Percentiles rank a stretch among this genome's conserved stretches.
Evolutionary conservation across 2,888 invertebrate genomes (phyloP).

Genomic region (Oligia latruncula): DNA sequence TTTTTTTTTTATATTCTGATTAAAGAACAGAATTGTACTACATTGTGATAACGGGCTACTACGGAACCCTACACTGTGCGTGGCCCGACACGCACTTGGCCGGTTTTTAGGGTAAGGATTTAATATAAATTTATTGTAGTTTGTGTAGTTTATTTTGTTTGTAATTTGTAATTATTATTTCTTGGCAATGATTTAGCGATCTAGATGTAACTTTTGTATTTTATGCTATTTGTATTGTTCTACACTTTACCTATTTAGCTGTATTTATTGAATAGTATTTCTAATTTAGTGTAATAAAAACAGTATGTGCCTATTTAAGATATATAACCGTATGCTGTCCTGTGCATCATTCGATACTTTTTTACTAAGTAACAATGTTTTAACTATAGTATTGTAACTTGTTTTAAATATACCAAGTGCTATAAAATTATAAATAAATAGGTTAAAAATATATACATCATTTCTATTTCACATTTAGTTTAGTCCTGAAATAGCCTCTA

Average conservation of each 20-base stretch:
- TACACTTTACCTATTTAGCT: constrained; percentile 21
- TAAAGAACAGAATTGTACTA: too few relatives aligned
- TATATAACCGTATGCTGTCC: constrained; percentile 21
- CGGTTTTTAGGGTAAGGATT: constrained; percentile 16
- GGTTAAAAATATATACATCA: constrained; percentile 3
- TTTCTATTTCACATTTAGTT: background rate
- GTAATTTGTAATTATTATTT: constrained; percentile 15
- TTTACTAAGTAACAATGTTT: constrained; percentile 17
- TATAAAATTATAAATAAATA: constrained; percentile 29
- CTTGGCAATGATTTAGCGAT: constrained; percentile 29
- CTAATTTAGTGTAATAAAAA: constrained; percentile 39
- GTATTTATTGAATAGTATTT: constrained; percentile 48
- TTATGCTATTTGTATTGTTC: constrained; percentile 11
- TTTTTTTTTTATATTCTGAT: too few relatives aligned
- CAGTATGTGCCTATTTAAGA: constrained; percentile 50
- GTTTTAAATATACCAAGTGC: constrained; percentile 34
- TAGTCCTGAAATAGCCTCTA: constrained; percentile 2
- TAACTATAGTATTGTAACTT: constrained; percentile 2
- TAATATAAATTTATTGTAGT: constrained; percentile 41
- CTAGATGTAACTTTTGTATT: constrained; percentile 14
- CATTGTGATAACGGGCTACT: too few relatives aligned
- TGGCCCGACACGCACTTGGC: too few relatives aligned
- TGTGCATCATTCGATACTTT: background rate
- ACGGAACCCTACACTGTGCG: too few relatives aligned
- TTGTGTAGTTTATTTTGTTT: constrained; percentile 11